Base-by-base conservation (phyloP, 1,140 invertebrate genomes). In the Drosophila quadrilineata region DNA sequence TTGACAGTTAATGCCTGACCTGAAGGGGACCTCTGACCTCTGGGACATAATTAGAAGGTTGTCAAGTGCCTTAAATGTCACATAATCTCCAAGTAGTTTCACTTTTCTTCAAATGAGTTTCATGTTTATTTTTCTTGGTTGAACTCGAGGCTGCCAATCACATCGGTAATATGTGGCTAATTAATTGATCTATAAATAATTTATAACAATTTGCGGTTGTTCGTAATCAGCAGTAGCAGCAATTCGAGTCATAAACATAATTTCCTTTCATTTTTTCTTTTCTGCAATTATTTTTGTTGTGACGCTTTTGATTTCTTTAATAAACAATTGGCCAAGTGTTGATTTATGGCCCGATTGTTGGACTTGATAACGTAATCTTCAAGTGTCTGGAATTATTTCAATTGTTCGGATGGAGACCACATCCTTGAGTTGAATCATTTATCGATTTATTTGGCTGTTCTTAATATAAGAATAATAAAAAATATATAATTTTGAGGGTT, bases 141-240 rank as follows among this genome's bases (percentile, higher is more conserved):
- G n/a, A n/a, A n/a, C n/a, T n/a, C n/a, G n/a, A n/a, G n/a, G 6
- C 17, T 8, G 40, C 21, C 8, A 29, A 40, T 48, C 62, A 28
- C n/a, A 19, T 12, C 26, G 26, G 17, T 24, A 50, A 41, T 33
- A 24, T 41, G 26, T 16, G 14, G 45, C 19, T 60, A 60, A 60
- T 50, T 60, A 52, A 52, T 60, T 52, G 57, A 22, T 53, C 49
- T 54, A 53, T 45, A 62, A 35, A 62, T 28, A 62, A 53, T 46
- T 36, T 45, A 36, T 45, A 53, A 28, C 14, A 52, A 53, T n/a
- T n/a, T n/a, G 19, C 40, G 45, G 58, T 36, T 24, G 14, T 2
- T 14, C 19, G 2, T 35, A 38, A 38, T 26, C 10, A 17, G 3
- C 21, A 48, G 14, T n/a, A n/a, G n/a, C n/a, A n/a, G n/a, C n/a